Conservation (phyloP, 2,113 vertebrate species). For the Eurystomus gularis region DNA sequence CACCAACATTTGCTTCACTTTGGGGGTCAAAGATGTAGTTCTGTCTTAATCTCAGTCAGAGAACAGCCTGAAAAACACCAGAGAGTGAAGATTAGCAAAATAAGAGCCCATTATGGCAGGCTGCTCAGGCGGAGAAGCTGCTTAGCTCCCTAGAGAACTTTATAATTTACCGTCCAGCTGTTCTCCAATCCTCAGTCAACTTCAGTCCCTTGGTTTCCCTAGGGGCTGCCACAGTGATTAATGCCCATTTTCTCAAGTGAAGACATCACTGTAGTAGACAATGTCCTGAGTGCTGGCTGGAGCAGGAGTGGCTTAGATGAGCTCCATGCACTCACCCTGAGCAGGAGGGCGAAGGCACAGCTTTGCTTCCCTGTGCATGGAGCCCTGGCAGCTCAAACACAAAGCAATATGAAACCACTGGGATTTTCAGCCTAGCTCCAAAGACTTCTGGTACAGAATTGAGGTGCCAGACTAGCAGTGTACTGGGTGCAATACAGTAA, state of each 20-base stretch:
- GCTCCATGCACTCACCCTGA: not conserved
- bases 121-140: not conserved
- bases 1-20: not conserved
- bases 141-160: not conserved
- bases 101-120: not conserved
- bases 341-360: not conserved
- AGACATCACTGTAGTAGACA: not conserved
- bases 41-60: not conserved
- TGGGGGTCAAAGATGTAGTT: not conserved
- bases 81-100: not conserved
- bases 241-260: not conserved
- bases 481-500: not conserved
- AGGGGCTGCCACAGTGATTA: not conserved
- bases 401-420: not conserved
- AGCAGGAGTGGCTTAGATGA: not conserved
- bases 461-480: not conserved
- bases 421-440: not conserved
- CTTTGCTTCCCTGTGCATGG: not conserved
- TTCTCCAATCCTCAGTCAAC: not conserved
- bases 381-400: not conserved
- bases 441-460: not conserved
- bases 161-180: not conserved
- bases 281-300: not conserved
- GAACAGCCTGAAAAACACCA: not conserved
- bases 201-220: not conserved